These are phyloP conservation scores for Drosophila demipolita DNA, from an alignment of 2,888 invertebrate species.

Conservation along the genomic window DNA sequence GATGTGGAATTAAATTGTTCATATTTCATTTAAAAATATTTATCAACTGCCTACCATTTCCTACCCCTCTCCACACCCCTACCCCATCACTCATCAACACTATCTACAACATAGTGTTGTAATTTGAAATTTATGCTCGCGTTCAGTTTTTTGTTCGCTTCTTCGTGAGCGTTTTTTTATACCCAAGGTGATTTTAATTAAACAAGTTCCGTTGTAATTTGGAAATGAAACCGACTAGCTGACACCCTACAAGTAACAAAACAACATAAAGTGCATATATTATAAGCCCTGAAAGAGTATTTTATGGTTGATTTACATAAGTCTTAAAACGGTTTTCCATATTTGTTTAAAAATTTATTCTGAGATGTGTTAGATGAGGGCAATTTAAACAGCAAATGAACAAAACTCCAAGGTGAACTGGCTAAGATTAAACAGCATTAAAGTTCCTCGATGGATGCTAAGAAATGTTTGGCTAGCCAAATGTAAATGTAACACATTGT, in stretches of 20 bases:
- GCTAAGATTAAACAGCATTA: constrained; percentile 12
- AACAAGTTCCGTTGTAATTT: constrained; percentile 23
- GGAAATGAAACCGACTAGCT: neutral
- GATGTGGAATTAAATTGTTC: constrained; percentile 48
- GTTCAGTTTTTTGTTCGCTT: constrained; percentile 31
- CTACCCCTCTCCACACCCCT: constrained; percentile 3
- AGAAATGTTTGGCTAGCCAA: neutral
- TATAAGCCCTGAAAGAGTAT: neutral
- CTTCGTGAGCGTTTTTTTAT: constrained; percentile 26
- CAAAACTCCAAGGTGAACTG: constrained; percentile 35
- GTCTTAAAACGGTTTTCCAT: too few species aligned
- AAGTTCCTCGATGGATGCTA: constrained; percentile 1
- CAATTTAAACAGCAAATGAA: constrained; percentile 38
- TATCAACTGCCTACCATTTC: constrained; percentile 42
- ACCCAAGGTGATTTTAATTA: constrained; percentile 76
- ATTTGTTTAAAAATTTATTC: constrained; percentile 1
- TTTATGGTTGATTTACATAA: neutral
- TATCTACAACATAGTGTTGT: constrained; percentile 58
- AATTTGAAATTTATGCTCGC: constrained; percentile 58
- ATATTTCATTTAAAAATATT: constrained; percentile 57
- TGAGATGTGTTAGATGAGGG: neutral
- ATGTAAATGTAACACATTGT: neutral
- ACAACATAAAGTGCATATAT: too few species aligned
- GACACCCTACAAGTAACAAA: constrained; percentile 3
- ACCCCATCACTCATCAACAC: neutral